Percentiles rank a stretch among this genome's conserved stretches.
Conservation (phyloP, 2,113 vertebrate genomes). For the Dicerorhinus sumatrensis region DNA sequence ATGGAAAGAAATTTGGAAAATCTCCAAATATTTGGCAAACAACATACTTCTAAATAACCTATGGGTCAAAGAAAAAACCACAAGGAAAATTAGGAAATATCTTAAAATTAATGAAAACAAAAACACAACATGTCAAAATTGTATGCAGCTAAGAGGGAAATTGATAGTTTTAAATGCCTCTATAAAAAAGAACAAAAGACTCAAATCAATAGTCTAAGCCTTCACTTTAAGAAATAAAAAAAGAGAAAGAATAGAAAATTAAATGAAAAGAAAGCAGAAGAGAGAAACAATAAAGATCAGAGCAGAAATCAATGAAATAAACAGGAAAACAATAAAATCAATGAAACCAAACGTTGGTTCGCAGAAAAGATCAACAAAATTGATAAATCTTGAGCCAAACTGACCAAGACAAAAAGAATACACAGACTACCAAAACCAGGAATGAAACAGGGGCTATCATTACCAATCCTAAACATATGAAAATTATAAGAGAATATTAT, state of each 20-base stretch:
- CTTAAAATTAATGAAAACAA: not conserved
- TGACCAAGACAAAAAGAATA: not conserved
- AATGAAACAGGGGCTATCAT: not conserved
- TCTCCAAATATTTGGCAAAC: not conserved
- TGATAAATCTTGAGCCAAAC: not conserved
- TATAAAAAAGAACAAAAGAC: not conserved
- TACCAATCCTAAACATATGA: not conserved
- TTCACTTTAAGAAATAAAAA: not conserved
- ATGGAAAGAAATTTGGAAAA: not conserved
- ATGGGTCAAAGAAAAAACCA: not conserved
- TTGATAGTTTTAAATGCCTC: not conserved
- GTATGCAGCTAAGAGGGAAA: not conserved
- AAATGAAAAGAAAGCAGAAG: not conserved
- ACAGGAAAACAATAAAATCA: not conserved
- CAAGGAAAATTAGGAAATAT: not conserved
- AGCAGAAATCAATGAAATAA: not conserved
- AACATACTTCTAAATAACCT: not conserved
- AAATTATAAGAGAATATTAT: not conserved
- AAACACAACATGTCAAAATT: not conserved
- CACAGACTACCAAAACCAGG: not conserved
- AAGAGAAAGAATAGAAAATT: not conserved
- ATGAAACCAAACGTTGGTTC: not conserved
- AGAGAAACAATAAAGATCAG: not conserved
- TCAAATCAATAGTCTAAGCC: not conserved
- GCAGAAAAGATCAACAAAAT: not conserved